These are phyloP conservation scores for Argynnis bischoffii DNA, from an alignment of 2,888 invertebrate genomes.

Conservation along the genomic window DNA sequence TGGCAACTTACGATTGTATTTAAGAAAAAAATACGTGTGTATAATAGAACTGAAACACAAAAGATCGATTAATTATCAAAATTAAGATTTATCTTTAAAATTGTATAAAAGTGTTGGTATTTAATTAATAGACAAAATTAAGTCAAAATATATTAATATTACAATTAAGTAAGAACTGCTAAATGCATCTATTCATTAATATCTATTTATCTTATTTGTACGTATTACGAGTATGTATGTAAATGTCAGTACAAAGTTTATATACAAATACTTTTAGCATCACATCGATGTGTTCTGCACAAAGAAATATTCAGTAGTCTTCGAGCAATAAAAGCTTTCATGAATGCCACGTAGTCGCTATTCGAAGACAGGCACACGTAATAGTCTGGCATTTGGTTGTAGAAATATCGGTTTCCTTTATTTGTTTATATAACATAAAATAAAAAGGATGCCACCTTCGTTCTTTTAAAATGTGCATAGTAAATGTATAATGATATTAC, in stretches of 20 bases:
- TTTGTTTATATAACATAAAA: conserved; percentile 1
- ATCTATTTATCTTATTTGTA: too few species aligned
- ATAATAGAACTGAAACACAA: too few species aligned
- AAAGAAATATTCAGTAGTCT: neutral
- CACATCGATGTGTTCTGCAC: neutral
- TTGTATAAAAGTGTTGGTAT: too few species aligned
- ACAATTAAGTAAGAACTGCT: too few species aligned
- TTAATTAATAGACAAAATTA: too few species aligned
- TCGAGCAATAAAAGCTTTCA: neutral
- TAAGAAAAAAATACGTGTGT: neutral
- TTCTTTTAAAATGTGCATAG: too few species aligned
- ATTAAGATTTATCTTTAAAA: too few species aligned
- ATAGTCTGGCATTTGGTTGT: conserved; percentile 4
- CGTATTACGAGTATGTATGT: too few species aligned
- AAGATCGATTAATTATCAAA: too few species aligned
- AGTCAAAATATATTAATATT: too few species aligned
- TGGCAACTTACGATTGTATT: neutral
- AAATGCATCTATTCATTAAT: too few species aligned
- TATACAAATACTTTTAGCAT: neutral
- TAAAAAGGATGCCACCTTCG: too few species aligned
- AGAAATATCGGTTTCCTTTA: conserved; percentile 1
- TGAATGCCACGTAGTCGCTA: neutral
- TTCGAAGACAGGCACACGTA: neutral
- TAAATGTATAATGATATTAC: neutral
- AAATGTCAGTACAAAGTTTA: neutral